Evolutionary conservation across 1,140 invertebrate genomes (phyloP).

Genomic region (Tetraneura akinire): DNA sequence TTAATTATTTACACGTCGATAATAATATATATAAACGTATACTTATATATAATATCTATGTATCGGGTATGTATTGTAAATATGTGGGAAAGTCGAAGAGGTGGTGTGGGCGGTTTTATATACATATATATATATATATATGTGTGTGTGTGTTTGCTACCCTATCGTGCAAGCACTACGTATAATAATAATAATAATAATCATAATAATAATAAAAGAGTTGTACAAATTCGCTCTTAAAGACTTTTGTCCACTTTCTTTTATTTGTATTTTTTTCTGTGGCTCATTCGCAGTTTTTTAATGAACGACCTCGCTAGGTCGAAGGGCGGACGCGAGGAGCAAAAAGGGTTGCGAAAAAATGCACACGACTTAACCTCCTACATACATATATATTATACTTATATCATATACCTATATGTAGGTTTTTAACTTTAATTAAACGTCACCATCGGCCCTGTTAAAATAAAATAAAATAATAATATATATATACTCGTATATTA

Average conservation of each 20-base stretch:
- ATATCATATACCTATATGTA: no score
- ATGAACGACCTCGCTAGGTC: neutral
- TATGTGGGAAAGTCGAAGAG: neutral
- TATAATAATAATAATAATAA: no score
- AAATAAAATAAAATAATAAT: conserved; percentile 1
- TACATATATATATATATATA: neutral
- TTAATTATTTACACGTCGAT: conserved; percentile 6
- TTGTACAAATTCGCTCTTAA: conserved; percentile 35
- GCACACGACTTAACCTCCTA: neutral
- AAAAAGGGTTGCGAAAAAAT: conserved; percentile 2
- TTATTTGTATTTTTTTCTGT: conserved; percentile 17
- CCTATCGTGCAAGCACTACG: neutral
- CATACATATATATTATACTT: no score
- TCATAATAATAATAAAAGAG: conserved; percentile 22
- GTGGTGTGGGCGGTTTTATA: neutral
- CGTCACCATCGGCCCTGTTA: neutral
- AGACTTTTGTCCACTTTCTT: conserved; percentile 46
- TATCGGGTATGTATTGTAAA: neutral
- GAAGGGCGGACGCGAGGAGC: neutral
- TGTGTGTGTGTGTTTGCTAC: no score
- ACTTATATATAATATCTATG: neutral
- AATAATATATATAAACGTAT: no score
- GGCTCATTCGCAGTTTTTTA: conserved; percentile 40
- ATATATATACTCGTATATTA: no score
- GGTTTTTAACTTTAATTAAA: conserved; percentile 1